A percentile compares a stretch with the other conserved stretches of the same genome.
These are phyloP conservation scores for Polydesmus complanatus DNA, from an alignment of 2,888 invertebrate species.

Conservation along the genomic window DNA sequence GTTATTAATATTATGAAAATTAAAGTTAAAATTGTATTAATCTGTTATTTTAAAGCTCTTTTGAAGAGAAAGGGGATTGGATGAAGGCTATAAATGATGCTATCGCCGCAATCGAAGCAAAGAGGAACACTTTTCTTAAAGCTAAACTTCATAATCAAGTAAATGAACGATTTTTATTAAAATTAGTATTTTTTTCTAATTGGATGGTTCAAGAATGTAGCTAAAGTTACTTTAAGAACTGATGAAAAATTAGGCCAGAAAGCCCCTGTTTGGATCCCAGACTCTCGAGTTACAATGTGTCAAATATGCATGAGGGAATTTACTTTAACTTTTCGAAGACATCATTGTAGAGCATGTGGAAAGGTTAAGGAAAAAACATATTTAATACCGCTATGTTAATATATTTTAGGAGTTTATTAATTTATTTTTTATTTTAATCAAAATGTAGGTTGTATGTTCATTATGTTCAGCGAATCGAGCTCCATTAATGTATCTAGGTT, in stretches of 20 bases:
- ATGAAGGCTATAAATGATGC: constrained; percentile 36
- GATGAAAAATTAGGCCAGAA: constrained; percentile 19
- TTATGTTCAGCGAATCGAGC: constrained; percentile 44
- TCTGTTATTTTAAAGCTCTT: constrained; percentile 27
- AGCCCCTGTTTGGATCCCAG: constrained; percentile 46
- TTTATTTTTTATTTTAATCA: not conserved
- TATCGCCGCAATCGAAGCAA: constrained; percentile 36
- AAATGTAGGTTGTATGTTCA: constrained; percentile 44
- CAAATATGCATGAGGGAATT: constrained; percentile 49
- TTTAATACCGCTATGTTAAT: not conserved
- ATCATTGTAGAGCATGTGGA: constrained; percentile 53
- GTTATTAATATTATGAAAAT: constrained; percentile 12
- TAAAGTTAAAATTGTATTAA: not conserved
- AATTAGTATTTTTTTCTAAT: not conserved
- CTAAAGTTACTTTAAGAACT: not conserved
- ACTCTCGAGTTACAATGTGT: constrained; percentile 47
- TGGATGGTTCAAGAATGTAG: not conserved
- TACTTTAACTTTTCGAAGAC: constrained; percentile 47
- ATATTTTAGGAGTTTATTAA: not conserved
- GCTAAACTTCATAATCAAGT: constrained; percentile 12
- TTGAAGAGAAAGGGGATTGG: constrained; percentile 40
- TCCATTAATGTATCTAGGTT: constrained; percentile 39
- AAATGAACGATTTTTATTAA: not conserved
- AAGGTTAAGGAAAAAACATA: constrained; percentile 39
- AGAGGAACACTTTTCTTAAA: constrained; percentile 32